Evolutionary conservation across 2,888 invertebrate species (phyloP).

Genomic region (Conistra vaccinii): DNA sequence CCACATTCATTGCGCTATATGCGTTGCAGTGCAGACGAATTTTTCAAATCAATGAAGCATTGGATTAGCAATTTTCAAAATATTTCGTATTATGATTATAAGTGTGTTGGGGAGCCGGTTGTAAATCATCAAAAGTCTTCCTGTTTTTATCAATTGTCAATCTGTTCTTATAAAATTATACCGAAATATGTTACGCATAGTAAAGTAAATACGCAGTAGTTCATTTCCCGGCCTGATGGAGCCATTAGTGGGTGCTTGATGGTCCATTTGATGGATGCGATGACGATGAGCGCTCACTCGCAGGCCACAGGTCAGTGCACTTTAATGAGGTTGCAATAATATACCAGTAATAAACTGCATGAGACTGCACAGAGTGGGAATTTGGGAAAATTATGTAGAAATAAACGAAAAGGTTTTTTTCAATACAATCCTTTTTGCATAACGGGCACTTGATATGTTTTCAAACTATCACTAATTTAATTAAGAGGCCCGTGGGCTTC

Average conservation of each 20-base stretch:
- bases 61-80: too few relatives aligned
- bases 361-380: not conserved
- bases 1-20: too few relatives aligned
- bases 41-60: too few relatives aligned
- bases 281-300: constrained; percentile 18
- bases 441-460: too few relatives aligned
- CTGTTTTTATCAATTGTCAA: not conserved
- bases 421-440: not conserved
- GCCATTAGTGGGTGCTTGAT: constrained; percentile 23
- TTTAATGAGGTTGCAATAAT: constrained; percentile 9
- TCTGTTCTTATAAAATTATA: not conserved
- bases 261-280: constrained; percentile 21
- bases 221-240: not conserved
- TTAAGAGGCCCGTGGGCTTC: too few relatives aligned
- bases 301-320: constrained; percentile 8
- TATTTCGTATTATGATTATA: too few relatives aligned
- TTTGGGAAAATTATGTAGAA: not conserved
- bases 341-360: not conserved
- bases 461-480: too few relatives aligned
- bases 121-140: not conserved
- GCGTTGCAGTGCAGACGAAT: too few relatives aligned
- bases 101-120: not conserved
- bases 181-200: not conserved
- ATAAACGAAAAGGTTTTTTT: not conserved
- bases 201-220: not conserved